Conservation (phyloP, 2,113 vertebrate species). For the Poeciliopsis retropinna region DNA sequence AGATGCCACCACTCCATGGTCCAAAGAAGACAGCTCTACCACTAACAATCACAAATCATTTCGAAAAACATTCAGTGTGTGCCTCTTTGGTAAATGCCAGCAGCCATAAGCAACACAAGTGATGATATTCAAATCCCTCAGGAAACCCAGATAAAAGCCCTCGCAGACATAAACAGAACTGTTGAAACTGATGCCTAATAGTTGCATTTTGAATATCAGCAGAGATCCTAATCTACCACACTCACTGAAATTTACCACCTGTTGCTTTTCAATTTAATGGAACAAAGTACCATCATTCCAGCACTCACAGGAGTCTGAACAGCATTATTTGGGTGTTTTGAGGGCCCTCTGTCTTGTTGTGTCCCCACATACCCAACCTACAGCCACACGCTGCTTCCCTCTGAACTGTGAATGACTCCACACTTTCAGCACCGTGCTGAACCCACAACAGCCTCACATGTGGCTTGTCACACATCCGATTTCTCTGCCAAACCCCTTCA, state of each 20-base stretch:
- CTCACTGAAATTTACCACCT: neutral
- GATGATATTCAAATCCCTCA: constrained; percentile 32
- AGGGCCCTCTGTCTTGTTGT: neutral
- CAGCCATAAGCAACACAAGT: neutral
- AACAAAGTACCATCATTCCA: neutral
- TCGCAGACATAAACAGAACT: neutral
- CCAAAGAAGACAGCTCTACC: neutral
- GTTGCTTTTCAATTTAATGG: neutral
- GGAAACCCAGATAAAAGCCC: constrained; percentile 1
- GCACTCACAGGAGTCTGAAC: neutral
- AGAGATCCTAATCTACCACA: neutral
- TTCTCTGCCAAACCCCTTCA: constrained; percentile 29
- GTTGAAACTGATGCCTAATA: neutral
- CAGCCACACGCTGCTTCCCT: neutral
- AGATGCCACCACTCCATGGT: constrained; percentile 5
- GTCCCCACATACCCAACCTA: neutral
- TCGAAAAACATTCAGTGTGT: neutral
- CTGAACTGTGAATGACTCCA: constrained; percentile 30
- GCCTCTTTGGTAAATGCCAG: neutral
- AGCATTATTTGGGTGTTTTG: neutral
- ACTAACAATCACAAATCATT: constrained; percentile 16
- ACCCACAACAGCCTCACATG: constrained; percentile 14
- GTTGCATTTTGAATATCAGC: neutral
- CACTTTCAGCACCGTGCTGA: constrained; percentile 7
- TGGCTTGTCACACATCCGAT: constrained; percentile 17